These are phyloP conservation scores for Vesta saturnalis DNA, from an alignment of 2,888 invertebrate species.

Conservation along the genomic window DNA sequence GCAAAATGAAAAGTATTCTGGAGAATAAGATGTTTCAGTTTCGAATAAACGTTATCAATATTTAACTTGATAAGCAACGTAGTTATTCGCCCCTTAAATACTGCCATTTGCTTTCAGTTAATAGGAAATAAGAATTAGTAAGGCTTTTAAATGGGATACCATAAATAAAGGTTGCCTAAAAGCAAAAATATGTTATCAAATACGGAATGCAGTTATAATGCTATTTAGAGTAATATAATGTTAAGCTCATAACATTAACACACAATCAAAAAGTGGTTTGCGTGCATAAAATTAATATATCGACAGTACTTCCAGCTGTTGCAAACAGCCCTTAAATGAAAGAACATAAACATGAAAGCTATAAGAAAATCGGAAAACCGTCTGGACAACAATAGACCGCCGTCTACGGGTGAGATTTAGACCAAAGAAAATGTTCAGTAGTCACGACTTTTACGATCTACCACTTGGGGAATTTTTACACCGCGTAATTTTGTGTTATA, in stretches of 20 bases:
- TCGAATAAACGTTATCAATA: too few species aligned
- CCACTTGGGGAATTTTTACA: conserved; percentile 37
- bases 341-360: conserved; percentile 38
- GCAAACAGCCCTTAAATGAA: conserved; percentile 34
- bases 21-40: too few species aligned
- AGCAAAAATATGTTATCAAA: too few species aligned
- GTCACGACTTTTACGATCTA: conserved; percentile 38
- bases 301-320: conserved; percentile 30
- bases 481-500: conserved; percentile 34
- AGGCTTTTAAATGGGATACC: too few species aligned
- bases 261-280: conserved; percentile 27
- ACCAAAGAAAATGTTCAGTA: conserved; percentile 33
- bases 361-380: conserved; percentile 36
- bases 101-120: too few species aligned
- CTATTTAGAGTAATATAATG: not conserved
- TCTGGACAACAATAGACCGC: conserved; percentile 36
- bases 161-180: not conserved
- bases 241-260: conserved; percentile 24
- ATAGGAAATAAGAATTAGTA: too few species aligned
- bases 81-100: too few species aligned
- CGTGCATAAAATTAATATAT: conserved; percentile 37
- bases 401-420: conserved; percentile 36
- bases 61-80: too few species aligned
- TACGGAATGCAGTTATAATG: not conserved
- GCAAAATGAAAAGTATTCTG: too few species aligned